Conservation (phyloP, 2,113 vertebrate genomes). For the Suricata suricatta region DNA sequence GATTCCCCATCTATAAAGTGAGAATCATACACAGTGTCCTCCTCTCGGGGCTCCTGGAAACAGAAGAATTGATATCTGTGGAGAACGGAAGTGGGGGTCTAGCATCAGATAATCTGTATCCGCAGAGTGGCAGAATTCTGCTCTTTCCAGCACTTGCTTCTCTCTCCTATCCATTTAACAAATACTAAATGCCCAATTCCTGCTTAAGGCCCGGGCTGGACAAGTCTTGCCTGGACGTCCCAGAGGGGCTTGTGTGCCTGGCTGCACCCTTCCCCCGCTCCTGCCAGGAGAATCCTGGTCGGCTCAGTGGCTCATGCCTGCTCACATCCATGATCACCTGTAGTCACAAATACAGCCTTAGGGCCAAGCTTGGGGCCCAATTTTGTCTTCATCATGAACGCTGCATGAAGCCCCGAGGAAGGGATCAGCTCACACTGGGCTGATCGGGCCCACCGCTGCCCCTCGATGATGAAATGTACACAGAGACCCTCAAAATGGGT, state of each 20-base stretch:
- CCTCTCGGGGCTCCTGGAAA: neutral
- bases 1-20: neutral
- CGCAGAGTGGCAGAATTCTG: neutral
- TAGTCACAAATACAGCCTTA: constrained; percentile 55
- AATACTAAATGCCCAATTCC: neutral
- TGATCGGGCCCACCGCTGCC: constrained; percentile 72
- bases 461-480: constrained; percentile 85
- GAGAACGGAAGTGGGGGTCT: neutral
- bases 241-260: neutral
- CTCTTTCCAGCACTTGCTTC: neutral
- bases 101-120: neutral
- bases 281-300: neutral
- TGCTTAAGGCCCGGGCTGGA: neutral
- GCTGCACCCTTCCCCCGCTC: neutral
- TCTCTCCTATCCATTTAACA: neutral
- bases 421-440: constrained; percentile 60
- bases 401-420: constrained; percentile 63
- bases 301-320: neutral
- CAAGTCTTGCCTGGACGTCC: neutral
- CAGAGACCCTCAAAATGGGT: constrained; percentile 87
- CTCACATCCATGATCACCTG: constrained; percentile 36
- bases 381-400: constrained; percentile 49
- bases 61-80: neutral
- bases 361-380: constrained; percentile 72
- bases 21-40: neutral